Base-by-base conservation (phyloP, 2,888 invertebrate genomes). In the Aproaerema taeniolella region DNA sequence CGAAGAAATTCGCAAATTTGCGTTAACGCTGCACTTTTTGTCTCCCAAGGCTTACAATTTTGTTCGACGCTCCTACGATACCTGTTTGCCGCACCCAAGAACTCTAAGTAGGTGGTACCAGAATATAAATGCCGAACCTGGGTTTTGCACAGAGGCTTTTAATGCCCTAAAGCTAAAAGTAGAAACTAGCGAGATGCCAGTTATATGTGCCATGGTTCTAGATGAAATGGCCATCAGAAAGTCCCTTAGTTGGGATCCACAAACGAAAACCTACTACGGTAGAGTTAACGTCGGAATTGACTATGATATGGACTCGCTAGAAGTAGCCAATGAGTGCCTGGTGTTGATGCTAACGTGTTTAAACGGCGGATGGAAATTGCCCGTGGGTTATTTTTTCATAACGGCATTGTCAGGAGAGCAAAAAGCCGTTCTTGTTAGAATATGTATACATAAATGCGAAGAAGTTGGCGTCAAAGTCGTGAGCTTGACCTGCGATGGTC, bases 201-300 rank as follows among this genome's bases (percentile, higher is more conserved):
- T 39, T 2, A 7, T 34, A 10, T 43, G 45, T 28, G 20, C 43
- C 1, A 5, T 47, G 11, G 32, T 36, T 7, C 30, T 47, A 1
- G 47, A 44, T 8, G 20, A 20, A 20, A 47, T 46, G 43, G 30
- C 43, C 4, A 49, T 47, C 28, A 43, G 46, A 38, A 41, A 46
- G 25, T 33, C 31, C 11, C 26, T 47, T 6, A 17, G 10, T 9
- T 47, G 47, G 47, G 42, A 49, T 40, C 20, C 42, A 2, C 13
- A 43, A 31, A 31, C 29, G 0, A 35, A 43, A 26, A 46, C 13
- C 11, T 46, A 46, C 46, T 38, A 37, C 29, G 45, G 43, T 5
- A n/a, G 40, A 15, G 46, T 43, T 16, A 28, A 46, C 24, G 9
- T 26, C 17, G 46, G 48, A 9, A 5, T n/a, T 20, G 26, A 36